Evolutionary conservation across 2,797 vertebrate genomes (phyloP), one percentile per base, ranked within the genome.

Genomic region (Hippoglossus hippoglossus): DNA sequence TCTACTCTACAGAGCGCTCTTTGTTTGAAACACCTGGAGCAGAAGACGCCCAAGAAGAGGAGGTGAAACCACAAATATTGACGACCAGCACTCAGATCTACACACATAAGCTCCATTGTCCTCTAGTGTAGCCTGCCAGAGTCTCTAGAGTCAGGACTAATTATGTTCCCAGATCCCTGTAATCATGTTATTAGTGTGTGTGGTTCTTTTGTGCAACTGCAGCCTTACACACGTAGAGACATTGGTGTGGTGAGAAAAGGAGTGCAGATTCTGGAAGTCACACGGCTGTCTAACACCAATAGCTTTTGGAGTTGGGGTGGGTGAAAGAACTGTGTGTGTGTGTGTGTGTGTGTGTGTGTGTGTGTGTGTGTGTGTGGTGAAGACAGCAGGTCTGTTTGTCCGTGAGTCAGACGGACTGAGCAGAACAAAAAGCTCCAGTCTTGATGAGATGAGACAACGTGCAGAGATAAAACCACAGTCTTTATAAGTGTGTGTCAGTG

Each of bases 1-100:
- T 55, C 19, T 28, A n/a, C 15, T 44, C 7, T 41, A 85, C 83
- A 82, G 61, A 55, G 15, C 31, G 1, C 6, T 50, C 69, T 69
- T 81, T 84, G 81, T 83, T 18, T 63, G n/a, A 64, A 44, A 53
- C 77, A 83, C 68, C 75, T 81, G 71, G 52, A 28, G 44, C 21
- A 53, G 25, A 25, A 8, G 36, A 24, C 31, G 3, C 41, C 22
- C 7, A 31, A 36, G 22, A 28, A 28, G 36, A 54, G 26, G 50
- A 47, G 13, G 49, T 26, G 21, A 39, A 71, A 49, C 53, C 47
- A 44, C 22, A 36, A 25, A 50, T 61, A 56, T 65, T 70, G 57
- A 66, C 55, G 26, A 41, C 55, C n/a, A 36, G 12, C 34, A 4
- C 60, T 19, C 21, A 50, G 0, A 8, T 11, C 16, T 0, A 0